Evolutionary conservation across 2,888 invertebrate genomes (phyloP).

Genomic region (Metacarcinus magister): DNA sequence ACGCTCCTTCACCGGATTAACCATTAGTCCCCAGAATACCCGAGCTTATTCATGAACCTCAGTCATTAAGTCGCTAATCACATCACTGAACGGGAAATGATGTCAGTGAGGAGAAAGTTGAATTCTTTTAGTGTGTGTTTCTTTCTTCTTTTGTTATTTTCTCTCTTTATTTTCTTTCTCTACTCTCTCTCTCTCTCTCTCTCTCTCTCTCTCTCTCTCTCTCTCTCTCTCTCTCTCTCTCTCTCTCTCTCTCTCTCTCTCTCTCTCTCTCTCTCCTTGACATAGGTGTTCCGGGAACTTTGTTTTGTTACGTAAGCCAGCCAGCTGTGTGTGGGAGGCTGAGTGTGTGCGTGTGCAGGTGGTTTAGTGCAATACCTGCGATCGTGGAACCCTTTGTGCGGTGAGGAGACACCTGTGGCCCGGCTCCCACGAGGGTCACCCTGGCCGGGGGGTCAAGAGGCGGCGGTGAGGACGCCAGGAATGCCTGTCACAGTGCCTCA

Average conservation of each 20-base stretch:
- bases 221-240: slow-evolving; percentile 26
- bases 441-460: background rate
- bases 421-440: background rate
- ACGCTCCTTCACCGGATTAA: background rate
- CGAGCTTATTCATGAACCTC: slow-evolving; percentile 9
- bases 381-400: background rate
- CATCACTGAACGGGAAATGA: background rate
- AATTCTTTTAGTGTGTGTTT: background rate
- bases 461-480: background rate
- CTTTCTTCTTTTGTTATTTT: background rate
- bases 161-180: background rate
- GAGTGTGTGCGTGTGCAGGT: slow-evolving; percentile 11
- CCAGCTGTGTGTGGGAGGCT: background rate
- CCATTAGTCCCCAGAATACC: background rate
- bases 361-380: background rate
- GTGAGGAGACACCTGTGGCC: background rate
- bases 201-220: slow-evolving; percentile 26
- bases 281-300: no score
- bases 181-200: slow-evolving; percentile 21
- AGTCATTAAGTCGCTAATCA: background rate
- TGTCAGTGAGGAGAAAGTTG: background rate
- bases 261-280: slow-evolving; percentile 1
- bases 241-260: slow-evolving; percentile 9
- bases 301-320: no score
- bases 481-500: background rate